phyloP scores from a whole-genome alignment of 2,797 vertebrate species.

The Rhinichthys osculus region DNA sequence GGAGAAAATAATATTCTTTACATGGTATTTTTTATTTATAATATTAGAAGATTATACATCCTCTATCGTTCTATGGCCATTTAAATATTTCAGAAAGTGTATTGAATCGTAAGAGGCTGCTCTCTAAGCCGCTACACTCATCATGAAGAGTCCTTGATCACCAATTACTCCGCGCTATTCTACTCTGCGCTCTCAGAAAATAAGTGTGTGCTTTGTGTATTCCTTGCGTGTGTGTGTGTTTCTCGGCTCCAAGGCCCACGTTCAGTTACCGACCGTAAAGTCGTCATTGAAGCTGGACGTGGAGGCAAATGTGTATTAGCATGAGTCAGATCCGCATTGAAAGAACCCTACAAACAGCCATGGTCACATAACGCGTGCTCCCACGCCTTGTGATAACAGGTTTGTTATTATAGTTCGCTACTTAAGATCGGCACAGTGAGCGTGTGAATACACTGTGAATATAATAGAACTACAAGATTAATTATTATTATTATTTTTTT shows the following conservation, averaged over 20 bases:
- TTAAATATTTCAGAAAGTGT: slow-evolving; percentile 32
- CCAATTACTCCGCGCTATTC: slow-evolving; percentile 20
- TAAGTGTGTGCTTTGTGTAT: slow-evolving; percentile 43
- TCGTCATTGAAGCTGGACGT: slow-evolving; percentile 63
- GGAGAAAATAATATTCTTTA: neutral
- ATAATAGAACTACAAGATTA: neutral
- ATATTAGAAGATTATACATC: neutral
- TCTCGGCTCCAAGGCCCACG: slow-evolving; percentile 59
- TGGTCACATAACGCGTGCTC: slow-evolving; percentile 51
- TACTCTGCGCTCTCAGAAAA: neutral
- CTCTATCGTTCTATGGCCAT: slow-evolving; percentile 5
- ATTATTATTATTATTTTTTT: too few species aligned
- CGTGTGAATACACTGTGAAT: neutral
- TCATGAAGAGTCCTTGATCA: slow-evolving; percentile 39
- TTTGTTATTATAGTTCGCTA: slow-evolving; percentile 43
- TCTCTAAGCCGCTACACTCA: slow-evolving; percentile 26
- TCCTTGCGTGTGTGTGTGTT: slow-evolving; percentile 32
- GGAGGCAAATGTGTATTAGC: slow-evolving; percentile 46
- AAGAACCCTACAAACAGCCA: slow-evolving; percentile 65
- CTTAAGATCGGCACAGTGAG: neutral
- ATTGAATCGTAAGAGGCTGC: slow-evolving; percentile 36
- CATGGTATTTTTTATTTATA: neutral
- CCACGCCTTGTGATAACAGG: slow-evolving; percentile 42
- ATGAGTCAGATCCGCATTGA: slow-evolving; percentile 58
- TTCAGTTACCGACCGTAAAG: neutral